Percentiles rank a stretch among this genome's conserved stretches.
Evolutionary conservation across 92 coral and sea anemone species (phyloP).

Genomic region (Umimayanthus chanpuru): DNA sequence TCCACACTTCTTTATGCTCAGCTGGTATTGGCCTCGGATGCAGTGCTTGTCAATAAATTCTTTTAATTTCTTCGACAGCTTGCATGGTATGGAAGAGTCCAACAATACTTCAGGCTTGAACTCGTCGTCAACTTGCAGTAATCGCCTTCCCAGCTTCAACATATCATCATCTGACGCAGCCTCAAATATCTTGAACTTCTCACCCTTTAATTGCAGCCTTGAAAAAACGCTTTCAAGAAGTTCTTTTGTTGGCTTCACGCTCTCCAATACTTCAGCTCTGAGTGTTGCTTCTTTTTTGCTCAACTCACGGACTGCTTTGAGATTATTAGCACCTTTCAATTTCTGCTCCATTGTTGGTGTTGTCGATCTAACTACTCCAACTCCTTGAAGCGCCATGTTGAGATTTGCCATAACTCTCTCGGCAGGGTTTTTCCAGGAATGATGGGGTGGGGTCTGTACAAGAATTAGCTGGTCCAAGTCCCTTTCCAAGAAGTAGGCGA

Average conservation of each 20-base stretch:
- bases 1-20: slow-evolving; percentile 46
- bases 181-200: slow-evolving; percentile 41
- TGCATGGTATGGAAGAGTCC: slow-evolving; percentile 46
- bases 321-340: slow-evolving; percentile 52
- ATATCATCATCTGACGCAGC: slow-evolving; percentile 51
- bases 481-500: slow-evolving; percentile 51
- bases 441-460: slow-evolving; percentile 59
- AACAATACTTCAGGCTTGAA: slow-evolving; percentile 32
- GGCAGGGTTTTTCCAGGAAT: slow-evolving; percentile 57
- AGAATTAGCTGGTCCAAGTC: slow-evolving; percentile 49
- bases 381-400: slow-evolving; percentile 59
- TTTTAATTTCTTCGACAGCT: slow-evolving; percentile 38
- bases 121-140: slow-evolving; percentile 45
- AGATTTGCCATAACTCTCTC: slow-evolving; percentile 62
- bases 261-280: slow-evolving; percentile 47
- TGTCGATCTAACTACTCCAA: slow-evolving; percentile 44
- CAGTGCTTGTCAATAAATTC: slow-evolving; percentile 56
- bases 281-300: slow-evolving; percentile 31
- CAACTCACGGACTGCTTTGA: slow-evolving; percentile 46
- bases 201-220: slow-evolving; percentile 51
- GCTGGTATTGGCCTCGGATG: slow-evolving; percentile 50
- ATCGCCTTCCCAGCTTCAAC: slow-evolving; percentile 37
- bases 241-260: slow-evolving; percentile 48
- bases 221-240: slow-evolving; percentile 54
- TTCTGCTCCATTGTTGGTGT: slow-evolving; percentile 51